These are phyloP conservation scores for Cataglyphis altisquamis DNA, from an alignment of 2,888 invertebrate genomes.

Conservation along the genomic window DNA sequence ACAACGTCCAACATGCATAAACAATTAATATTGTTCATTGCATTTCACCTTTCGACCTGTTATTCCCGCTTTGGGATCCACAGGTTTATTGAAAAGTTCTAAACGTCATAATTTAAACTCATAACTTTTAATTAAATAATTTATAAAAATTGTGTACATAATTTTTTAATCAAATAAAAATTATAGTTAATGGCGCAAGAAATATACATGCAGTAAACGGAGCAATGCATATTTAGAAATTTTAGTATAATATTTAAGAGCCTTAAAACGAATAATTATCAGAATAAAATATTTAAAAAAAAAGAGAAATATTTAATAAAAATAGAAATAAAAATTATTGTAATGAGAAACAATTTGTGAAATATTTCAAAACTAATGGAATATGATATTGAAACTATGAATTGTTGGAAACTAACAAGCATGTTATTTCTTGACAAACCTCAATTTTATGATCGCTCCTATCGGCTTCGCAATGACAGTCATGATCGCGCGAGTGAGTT, in stretches of 20 bases:
- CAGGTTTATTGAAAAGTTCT: slow-evolving; percentile 1
- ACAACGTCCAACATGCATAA: slow-evolving; percentile 26
- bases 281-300: neutral
- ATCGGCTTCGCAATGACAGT: slow-evolving; percentile 46
- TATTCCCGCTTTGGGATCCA: neutral
- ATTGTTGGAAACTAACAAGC: slow-evolving; percentile 4
- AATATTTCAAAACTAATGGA: neutral
- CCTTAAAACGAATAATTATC: neutral
- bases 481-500: slow-evolving; percentile 61
- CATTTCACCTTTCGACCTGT: neutral
- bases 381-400: slow-evolving; percentile 15
- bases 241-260: neutral
- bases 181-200: neutral
- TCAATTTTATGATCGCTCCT: slow-evolving; percentile 36
- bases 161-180: neutral
- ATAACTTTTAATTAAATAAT: neutral
- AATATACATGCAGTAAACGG: neutral
- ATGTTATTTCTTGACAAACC: neutral
- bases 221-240: neutral
- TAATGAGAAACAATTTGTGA: neutral
- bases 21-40: slow-evolving; percentile 37
- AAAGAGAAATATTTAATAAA: too few relatives aligned
- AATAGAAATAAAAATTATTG: neutral
- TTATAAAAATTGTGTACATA: neutral
- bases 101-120: neutral